These are phyloP conservation scores for Lophotis ruficrista DNA, from an alignment of 2,113 vertebrate genomes.

Conservation along the genomic window DNA sequence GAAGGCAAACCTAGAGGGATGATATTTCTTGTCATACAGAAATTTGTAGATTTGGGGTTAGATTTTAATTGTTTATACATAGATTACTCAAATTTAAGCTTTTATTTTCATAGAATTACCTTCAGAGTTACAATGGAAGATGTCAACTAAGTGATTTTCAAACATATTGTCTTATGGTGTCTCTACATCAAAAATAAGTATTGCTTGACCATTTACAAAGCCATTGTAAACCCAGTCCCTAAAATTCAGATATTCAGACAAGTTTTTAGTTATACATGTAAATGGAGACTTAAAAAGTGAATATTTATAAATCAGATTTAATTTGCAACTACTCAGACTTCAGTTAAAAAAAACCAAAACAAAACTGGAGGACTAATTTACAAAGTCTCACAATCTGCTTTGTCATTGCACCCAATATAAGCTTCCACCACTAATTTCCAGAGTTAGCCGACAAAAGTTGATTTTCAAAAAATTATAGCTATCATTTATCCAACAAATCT, in stretches of 20 bases:
- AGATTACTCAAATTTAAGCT: not conserved
- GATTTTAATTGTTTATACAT: not conserved
- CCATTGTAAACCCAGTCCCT: not conserved
- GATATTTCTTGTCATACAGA: not conserved
- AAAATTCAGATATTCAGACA: not conserved
- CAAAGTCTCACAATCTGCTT: not conserved
- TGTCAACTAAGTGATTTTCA: not conserved
- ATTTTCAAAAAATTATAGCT: not conserved
- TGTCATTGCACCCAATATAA: not conserved
- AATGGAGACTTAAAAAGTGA: not conserved
- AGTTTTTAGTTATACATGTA: not conserved
- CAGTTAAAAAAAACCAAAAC: not conserved
- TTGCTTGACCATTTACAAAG: not conserved
- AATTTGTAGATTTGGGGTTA: not conserved
- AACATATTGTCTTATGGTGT: not conserved
- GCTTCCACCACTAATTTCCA: not conserved
- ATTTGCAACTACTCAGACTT: not conserved
- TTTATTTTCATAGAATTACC: not conserved
- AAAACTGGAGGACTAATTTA: not conserved
- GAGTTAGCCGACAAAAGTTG: not conserved
- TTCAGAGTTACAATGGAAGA: not conserved
- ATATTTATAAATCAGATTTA: not conserved
- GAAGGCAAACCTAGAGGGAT: not conserved
- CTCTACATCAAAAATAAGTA: not conserved
- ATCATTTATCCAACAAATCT: not conserved